A percentile compares a stretch with the other conserved stretches of the same genome.
Evolutionary conservation across 2,797 vertebrate species (phyloP).

Genomic region (Ptychobarbus kaznakovi): DNA sequence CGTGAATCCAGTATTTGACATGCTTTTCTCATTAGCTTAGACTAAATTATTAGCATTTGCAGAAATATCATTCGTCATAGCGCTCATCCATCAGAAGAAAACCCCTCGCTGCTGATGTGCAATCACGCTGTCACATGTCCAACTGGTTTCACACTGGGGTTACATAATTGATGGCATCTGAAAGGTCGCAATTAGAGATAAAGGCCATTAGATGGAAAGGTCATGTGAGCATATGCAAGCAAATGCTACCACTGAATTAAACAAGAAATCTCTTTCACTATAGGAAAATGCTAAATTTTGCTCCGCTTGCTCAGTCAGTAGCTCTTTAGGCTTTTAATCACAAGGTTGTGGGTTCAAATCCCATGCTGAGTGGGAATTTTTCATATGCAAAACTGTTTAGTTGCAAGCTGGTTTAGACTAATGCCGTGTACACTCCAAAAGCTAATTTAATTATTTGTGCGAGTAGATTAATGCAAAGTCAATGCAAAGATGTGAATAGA

Average conservation of each 20-base stretch:
- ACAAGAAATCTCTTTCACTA: too few species aligned
- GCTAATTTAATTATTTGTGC: neutral
- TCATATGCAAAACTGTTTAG: neutral
- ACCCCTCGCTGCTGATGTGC: neutral
- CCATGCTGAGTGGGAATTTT: neutral
- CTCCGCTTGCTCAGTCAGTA: neutral
- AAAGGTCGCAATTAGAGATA: constrained; percentile 40
- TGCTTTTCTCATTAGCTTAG: neutral
- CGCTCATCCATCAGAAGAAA: neutral
- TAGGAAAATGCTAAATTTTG: neutral
- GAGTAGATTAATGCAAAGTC: neutral
- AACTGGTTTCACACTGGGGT: constrained; percentile 17
- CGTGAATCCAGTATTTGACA: too few species aligned
- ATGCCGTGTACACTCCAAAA: neutral
- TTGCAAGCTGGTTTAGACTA: neutral
- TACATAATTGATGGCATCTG: constrained; percentile 30
- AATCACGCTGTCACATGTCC: neutral
- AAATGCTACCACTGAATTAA: neutral
- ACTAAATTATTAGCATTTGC: neutral
- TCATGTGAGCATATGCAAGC: too few species aligned
- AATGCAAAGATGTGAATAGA: neutral
- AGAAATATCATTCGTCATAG: neutral
- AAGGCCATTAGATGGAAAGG: constrained; percentile 12
- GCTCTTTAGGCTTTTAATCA: neutral
- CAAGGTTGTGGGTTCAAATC: neutral